Evolutionary conservation across 2,113 vertebrate genomes (phyloP).

Genomic region (Spea bombifrons): DNA sequence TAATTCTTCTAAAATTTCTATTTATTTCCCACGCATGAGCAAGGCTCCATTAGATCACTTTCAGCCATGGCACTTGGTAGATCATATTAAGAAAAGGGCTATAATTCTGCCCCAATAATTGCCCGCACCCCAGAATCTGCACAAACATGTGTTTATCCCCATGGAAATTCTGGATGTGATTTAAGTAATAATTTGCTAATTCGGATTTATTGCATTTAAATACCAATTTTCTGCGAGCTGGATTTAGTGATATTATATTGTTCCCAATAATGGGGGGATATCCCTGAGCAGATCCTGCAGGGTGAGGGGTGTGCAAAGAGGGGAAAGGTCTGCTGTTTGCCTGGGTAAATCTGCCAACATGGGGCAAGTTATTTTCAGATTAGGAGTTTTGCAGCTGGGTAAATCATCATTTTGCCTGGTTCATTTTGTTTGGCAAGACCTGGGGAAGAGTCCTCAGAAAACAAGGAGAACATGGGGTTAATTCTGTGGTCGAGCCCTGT

Average conservation of each 20-base stretch:
- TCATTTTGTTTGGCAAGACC: background rate
- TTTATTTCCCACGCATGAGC: background rate
- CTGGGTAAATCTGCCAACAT: conserved; percentile 51
- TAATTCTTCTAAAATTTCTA: background rate
- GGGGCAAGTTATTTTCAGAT: conserved; percentile 52
- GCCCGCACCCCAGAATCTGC: conserved; percentile 43
- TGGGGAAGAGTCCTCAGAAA: background rate
- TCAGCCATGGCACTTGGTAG: background rate
- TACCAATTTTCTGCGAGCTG: conserved; percentile 52
- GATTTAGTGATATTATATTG: conserved; percentile 54
- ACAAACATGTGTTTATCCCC: conserved; percentile 49
- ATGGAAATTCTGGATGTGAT: conserved; percentile 23
- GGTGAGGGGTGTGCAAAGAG: conserved; percentile 44
- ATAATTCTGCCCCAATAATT: conserved; percentile 7
- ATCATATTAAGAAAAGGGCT: background rate
- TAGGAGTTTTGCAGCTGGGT: conserved; percentile 52
- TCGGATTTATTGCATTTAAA: conserved; percentile 59
- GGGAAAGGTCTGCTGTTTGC: conserved; percentile 52
- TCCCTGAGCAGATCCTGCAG: conserved; percentile 51
- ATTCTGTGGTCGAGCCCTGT: too few species aligned
- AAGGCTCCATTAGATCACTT: background rate
- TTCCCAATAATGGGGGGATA: conserved; percentile 53
- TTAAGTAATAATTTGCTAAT: conserved; percentile 59
- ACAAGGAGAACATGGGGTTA: background rate
- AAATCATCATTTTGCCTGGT: background rate